phyloP scores from a whole-genome alignment of 2,888 invertebrate genomes.

The Microplitis manilae region DNA sequence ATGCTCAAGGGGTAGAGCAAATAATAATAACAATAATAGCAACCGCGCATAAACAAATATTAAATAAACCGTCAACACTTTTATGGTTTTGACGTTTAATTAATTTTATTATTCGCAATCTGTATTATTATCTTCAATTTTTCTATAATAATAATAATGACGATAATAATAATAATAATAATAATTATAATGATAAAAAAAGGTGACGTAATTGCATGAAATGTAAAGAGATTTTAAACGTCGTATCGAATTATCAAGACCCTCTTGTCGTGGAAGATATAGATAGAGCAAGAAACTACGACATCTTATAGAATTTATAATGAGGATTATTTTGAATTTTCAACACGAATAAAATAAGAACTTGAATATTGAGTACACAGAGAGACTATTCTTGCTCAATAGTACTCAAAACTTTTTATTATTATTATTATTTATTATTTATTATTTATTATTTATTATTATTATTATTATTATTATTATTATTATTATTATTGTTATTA shows the following conservation, averaged over 20 bases:
- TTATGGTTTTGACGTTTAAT: not conserved
- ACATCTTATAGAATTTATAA: slow-evolving; percentile 33
- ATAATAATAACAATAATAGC: not conserved
- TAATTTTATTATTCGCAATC: not conserved
- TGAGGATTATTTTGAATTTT: slow-evolving; percentile 39
- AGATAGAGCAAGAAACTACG: slow-evolving; percentile 24
- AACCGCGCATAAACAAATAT: not conserved
- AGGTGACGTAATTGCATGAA: slow-evolving; percentile 30
- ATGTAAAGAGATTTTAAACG: slow-evolving; percentile 26
- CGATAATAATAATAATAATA: not conserved
- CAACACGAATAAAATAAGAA: slow-evolving; percentile 1
- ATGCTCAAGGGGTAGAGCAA: not conserved
- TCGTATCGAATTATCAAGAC: slow-evolving; percentile 30
- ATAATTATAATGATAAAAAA: not conserved
- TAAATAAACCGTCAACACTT: not conserved
- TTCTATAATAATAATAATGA: not conserved
- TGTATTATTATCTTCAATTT: too few species aligned
- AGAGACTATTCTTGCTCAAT: not conserved
- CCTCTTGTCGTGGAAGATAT: slow-evolving; percentile 15
- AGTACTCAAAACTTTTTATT: not conserved
- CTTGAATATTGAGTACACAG: not conserved
- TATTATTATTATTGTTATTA: not conserved
- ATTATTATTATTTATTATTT: not conserved
- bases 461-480: not conserved
- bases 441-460: not conserved